phyloP scores from a whole-genome alignment of 2,888 invertebrate species.

The Bombyx huttoni region DNA sequence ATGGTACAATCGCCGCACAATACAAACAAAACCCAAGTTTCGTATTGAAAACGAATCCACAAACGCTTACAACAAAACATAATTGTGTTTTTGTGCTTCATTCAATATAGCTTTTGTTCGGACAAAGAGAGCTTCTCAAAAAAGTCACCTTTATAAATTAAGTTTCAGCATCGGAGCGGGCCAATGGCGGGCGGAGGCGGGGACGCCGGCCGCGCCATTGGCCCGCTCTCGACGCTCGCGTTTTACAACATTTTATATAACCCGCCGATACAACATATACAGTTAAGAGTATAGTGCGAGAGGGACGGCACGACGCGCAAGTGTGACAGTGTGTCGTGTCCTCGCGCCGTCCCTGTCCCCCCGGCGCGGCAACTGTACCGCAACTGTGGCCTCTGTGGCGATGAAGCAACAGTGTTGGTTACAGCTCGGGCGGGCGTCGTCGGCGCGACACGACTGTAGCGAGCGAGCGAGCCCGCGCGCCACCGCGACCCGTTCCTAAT shows the following conservation, averaged over 20 bases:
- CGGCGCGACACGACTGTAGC: slow-evolving; percentile 29
- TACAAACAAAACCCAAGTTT: slow-evolving; percentile 27
- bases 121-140: slow-evolving; percentile 60
- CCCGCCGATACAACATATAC: slow-evolving; percentile 72
- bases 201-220: slow-evolving; percentile 35
- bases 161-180: slow-evolving; percentile 49
- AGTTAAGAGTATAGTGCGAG: slow-evolving; percentile 59
- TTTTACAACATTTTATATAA: slow-evolving; percentile 70
- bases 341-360: slow-evolving; percentile 36
- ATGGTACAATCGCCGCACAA: slow-evolving; percentile 14
- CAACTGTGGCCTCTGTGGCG: slow-evolving; percentile 19
- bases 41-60: slow-evolving; percentile 49
- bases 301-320: slow-evolving; percentile 35
- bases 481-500: background rate
- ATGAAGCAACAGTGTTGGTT: slow-evolving; percentile 65
- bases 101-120: slow-evolving; percentile 61
- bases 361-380: slow-evolving; percentile 45
- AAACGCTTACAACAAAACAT: slow-evolving; percentile 60
- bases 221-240: slow-evolving; percentile 31
- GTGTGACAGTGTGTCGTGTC: slow-evolving; percentile 60
- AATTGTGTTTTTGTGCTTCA: slow-evolving; percentile 65
- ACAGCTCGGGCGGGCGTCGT: slow-evolving; percentile 39
- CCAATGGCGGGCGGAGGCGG: slow-evolving; percentile 56
- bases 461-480: slow-evolving; percentile 10
- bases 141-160: slow-evolving; percentile 71